phyloP scores from a whole-genome alignment of 2,113 vertebrate genomes.

The Nibea coibor region DNA sequence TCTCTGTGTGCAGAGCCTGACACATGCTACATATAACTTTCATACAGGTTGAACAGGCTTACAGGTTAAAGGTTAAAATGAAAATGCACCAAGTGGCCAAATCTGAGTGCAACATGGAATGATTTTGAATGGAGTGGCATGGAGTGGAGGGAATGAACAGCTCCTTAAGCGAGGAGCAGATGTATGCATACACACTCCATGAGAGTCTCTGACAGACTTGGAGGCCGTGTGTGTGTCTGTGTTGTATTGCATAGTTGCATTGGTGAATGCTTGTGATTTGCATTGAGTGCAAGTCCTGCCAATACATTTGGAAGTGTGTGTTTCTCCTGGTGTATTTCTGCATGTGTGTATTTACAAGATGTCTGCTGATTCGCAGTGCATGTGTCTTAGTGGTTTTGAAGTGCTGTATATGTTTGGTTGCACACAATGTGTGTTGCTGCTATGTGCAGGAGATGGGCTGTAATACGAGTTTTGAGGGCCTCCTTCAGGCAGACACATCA shows the following conservation, averaged over 20 bases:
- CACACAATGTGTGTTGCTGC: slow-evolving; percentile 12
- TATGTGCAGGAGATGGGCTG: slow-evolving; percentile 29
- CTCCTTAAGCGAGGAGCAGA: no score
- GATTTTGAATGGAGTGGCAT: no score
- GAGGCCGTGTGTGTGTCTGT: neutral
- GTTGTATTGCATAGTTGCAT: neutral
- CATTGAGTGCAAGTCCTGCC: neutral
- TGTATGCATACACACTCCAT: neutral
- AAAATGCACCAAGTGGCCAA: no score
- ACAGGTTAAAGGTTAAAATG: no score
- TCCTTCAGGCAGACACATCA: slow-evolving; percentile 53
- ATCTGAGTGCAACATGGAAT: no score
- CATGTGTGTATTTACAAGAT: neutral
- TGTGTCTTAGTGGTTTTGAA: neutral
- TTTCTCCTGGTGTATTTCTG: neutral
- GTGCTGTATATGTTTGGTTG: slow-evolving; percentile 26
- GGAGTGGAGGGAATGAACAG: no score
- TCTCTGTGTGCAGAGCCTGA: no score
- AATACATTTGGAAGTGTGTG: neutral
- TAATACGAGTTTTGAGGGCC: slow-evolving; percentile 45
- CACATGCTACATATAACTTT: no score
- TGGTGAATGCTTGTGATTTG: neutral
- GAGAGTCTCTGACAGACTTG: neutral
- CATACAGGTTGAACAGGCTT: no score
- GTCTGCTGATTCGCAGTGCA: neutral